Conservation (phyloP, 2,888 invertebrate species). For the Serripes groenlandicus region DNA sequence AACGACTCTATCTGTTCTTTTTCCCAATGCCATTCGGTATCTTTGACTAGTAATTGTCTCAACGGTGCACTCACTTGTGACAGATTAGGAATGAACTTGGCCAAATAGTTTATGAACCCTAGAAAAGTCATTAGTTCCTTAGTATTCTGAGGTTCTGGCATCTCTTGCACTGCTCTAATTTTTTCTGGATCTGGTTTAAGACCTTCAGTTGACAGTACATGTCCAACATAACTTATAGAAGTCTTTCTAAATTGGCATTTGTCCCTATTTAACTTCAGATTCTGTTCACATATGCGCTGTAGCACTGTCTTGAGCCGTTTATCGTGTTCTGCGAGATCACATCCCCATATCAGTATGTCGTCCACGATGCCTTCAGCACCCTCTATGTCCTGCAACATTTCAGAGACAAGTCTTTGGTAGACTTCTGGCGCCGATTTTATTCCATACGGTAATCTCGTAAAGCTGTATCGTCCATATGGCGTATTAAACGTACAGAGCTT, state of each 20-base stretch:
- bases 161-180: constrained; percentile 34
- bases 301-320: constrained; percentile 30
- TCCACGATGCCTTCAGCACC: constrained; percentile 55
- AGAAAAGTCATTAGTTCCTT: constrained; percentile 42
- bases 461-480: constrained; percentile 49
- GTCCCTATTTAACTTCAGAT: constrained; percentile 45
- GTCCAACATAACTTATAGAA: constrained; percentile 56
- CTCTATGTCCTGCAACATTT: constrained; percentile 38
- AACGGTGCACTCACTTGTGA: constrained; percentile 60
- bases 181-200: constrained; percentile 51
- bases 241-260: constrained; percentile 53
- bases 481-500: constrained; percentile 59
- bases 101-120: constrained; percentile 68
- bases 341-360: constrained; percentile 58
- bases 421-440: constrained; percentile 54
- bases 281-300: constrained; percentile 21
- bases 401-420: constrained; percentile 44
- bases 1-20: constrained; percentile 66
- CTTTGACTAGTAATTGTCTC: constrained; percentile 52
- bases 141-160: constrained; percentile 25
- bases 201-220: constrained; percentile 41
- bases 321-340: constrained; percentile 49
- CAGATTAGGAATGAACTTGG: constrained; percentile 50
- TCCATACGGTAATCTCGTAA: constrained; percentile 50
- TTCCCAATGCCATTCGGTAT: constrained; percentile 34